Base-by-base conservation (phyloP, 2,797 vertebrate genomes). In the Limnodromus scolopaceus region DNA sequence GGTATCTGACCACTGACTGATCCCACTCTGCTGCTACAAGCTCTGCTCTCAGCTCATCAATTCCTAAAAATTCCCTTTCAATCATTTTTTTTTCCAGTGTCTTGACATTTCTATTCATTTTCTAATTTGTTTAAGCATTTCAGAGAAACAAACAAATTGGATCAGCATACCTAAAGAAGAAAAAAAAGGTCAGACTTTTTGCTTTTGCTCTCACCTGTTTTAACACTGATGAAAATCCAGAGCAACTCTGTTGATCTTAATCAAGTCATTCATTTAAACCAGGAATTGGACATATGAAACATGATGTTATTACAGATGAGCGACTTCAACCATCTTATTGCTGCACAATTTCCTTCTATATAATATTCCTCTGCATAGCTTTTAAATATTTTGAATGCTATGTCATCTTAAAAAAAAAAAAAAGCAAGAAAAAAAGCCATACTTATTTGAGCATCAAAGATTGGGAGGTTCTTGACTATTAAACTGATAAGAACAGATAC, bases 371-470 rank as follows among this genome's bases (percentile, higher is more conserved):
- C 36, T 69, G 38, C 22, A 41, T 16, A 53, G 24, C n/a, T 55
- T 80, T 83, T 25, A 80, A 60, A 36, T 70, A 32, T 45, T 65
- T 64, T 49, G 38, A 66, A 79, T 45, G 20, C 8, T 51, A 6
- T 51, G 16, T 58, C 11, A 76, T 15, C 46, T 68, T 22, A 8
- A 27, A 36, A 58, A 38, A 60, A 38, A 41, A 22, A 25, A 12
- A 3, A 13, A 28, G 41, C 41, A 17, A 19, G 27, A 18, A 18
- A 28, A 83, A 38, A 54, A 5, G 1, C 5, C 9, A 9, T 64
- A 80, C 94, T 98, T 96, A 98, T 97, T 18, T 98, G 97, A 97
- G 71, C 96, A 63, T 98, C 98, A 98, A 38, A 98, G 95, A 94
- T 98, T 98, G 16, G 98, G 98, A 17, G 97, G 97, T 53, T 98